Conservation (phyloP, 2,797 vertebrate species). For the Mus caroli region DNA sequence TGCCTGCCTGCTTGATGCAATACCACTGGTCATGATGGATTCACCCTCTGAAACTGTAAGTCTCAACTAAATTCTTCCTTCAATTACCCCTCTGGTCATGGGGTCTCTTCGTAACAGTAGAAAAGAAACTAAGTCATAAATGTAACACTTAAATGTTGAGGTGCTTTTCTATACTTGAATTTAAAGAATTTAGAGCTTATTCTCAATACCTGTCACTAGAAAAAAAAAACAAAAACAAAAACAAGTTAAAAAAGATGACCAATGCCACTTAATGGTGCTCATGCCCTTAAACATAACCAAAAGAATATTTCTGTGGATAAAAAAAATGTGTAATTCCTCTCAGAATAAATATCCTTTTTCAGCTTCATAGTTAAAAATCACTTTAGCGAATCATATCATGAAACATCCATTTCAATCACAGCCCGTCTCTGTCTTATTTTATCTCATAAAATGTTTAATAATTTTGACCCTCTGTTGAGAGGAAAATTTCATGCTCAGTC, state of each 20-base stretch:
- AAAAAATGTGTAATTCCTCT: slow-evolving; percentile 21
- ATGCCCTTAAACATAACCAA: background rate
- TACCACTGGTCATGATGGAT: background rate
- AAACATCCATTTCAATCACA: slow-evolving; percentile 54
- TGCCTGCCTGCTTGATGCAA: background rate
- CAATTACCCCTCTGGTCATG: background rate
- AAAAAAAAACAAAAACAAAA: background rate
- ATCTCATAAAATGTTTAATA: slow-evolving; percentile 26
- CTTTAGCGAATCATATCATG: slow-evolving; percentile 35
- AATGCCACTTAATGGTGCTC: background rate
- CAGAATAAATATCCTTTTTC: slow-evolving; percentile 24
- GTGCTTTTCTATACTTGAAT: background rate
- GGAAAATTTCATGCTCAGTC: background rate
- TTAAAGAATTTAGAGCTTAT: background rate
- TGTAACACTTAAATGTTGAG: background rate
- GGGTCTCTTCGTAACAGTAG: background rate
- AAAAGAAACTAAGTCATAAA: background rate
- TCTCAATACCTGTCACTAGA: background rate
- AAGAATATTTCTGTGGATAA: background rate
- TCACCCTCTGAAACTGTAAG: background rate
- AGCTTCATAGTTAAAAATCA: slow-evolving; percentile 31
- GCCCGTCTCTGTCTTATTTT: background rate
- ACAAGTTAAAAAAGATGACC: background rate
- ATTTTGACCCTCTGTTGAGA: slow-evolving; percentile 27
- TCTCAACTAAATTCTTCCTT: background rate